phyloP scores from a whole-genome alignment of 2,113 vertebrate genomes.

The Rattus rattus region DNA sequence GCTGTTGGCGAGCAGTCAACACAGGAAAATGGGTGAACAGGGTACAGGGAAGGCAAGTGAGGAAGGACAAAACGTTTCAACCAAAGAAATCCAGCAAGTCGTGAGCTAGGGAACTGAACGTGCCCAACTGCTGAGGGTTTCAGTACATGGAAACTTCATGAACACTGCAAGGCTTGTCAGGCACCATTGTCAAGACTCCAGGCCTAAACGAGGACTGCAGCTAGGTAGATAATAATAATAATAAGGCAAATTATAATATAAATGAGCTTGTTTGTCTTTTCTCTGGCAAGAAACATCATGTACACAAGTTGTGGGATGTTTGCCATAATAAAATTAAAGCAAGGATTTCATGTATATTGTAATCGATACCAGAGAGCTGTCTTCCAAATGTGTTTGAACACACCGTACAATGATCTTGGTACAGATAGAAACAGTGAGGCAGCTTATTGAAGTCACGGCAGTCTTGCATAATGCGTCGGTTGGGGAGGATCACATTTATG shows the following conservation, averaged over 20 bases:
- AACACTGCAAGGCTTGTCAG: not conserved
- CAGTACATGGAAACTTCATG: not conserved
- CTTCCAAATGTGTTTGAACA: not conserved
- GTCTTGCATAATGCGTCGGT: not conserved
- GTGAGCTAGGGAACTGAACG: too few relatives aligned
- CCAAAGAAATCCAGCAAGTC: not conserved
- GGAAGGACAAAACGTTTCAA: not conserved
- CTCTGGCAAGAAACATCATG: not conserved
- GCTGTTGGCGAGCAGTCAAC: not conserved
- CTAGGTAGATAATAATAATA: not conserved
- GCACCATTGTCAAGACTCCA: not conserved
- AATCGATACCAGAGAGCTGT: not conserved
- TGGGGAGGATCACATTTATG: not conserved
- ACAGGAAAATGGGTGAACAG: too few relatives aligned
- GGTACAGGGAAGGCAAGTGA: not conserved
- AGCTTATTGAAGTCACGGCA: not conserved
- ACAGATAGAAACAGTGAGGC: not conserved
- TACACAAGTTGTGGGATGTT: not conserved
- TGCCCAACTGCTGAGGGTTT: not conserved
- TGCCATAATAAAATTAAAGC: not conserved
- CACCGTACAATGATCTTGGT: not conserved
- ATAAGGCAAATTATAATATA: not conserved
- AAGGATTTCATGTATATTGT: not conserved
- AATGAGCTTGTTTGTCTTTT: not conserved
- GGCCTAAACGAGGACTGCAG: too few relatives aligned